Evolutionary conservation across 2,888 invertebrate genomes (phyloP).

Genomic region (Apodemia zela): DNA sequence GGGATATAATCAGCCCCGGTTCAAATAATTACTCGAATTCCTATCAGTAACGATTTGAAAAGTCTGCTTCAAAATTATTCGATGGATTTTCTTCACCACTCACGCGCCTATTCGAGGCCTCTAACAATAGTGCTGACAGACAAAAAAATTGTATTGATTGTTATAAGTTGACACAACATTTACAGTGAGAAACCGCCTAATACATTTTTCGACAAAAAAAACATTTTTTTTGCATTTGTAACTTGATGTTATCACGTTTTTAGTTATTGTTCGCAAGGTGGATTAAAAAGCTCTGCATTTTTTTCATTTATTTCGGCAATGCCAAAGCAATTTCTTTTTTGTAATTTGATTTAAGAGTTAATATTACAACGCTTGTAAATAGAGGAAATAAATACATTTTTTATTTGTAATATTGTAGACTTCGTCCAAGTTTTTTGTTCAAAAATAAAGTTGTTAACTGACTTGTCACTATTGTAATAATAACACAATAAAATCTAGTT

Average conservation of each 20-base stretch:
- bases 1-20: too few relatives aligned
- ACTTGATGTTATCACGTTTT: conserved; percentile 17
- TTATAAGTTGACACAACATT: conserved; percentile 48
- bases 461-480: too few relatives aligned
- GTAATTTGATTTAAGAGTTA: conserved; percentile 7
- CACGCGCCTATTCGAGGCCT: neutral
- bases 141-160: conserved; percentile 43
- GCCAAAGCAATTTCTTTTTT: neutral
- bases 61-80: neutral
- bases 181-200: conserved; percentile 46
- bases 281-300: conserved; percentile 16
- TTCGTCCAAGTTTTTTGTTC: conserved; percentile 20
- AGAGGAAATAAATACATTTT: conserved; percentile 2
- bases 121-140: conserved; percentile 43
- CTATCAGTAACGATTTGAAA: neutral
- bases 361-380: neutral
- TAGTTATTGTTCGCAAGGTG: conserved; percentile 1
- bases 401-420: neutral
- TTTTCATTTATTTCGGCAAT: neutral
- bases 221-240: conserved; percentile 18
- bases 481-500: too few relatives aligned
- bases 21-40: neutral
- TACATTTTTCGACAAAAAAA: conserved; percentile 17
- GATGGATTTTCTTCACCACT: neutral
- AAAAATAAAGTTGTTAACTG: too few relatives aligned